A percentile compares a stretch with the other conserved stretches of the same genome.
Conservation (phyloP, 2,797 vertebrate species). For the Neoniphon sammara region DNA sequence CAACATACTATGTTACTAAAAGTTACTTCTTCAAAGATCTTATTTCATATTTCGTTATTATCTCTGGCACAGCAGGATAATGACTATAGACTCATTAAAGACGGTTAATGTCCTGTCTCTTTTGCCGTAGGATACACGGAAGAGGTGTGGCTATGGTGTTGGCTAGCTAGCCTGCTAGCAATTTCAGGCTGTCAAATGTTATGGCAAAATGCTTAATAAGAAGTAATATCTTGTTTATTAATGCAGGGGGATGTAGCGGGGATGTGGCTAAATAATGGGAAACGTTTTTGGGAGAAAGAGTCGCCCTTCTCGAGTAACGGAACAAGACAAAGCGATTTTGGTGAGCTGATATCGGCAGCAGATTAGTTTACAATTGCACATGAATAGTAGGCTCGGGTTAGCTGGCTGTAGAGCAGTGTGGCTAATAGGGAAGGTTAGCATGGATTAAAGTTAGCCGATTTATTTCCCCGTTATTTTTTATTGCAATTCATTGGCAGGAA, state of each 20-base stretch:
- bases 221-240: constrained; percentile 34
- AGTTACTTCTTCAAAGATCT: too few species aligned
- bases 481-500: background rate
- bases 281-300: constrained; percentile 91
- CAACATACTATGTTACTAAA: too few species aligned
- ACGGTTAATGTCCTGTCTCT: constrained; percentile 25
- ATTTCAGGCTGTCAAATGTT: constrained; percentile 24
- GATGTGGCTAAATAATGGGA: constrained; percentile 88
- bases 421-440: background rate
- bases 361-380: constrained; percentile 40
- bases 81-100: too few species aligned
- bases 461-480: too few species aligned
- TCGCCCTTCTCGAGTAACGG: constrained; percentile 89
- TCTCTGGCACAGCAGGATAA: too few species aligned
- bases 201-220: constrained; percentile 31
- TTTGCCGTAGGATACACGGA: constrained; percentile 65
- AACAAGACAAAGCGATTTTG: constrained; percentile 91
- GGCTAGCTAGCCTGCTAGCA: constrained; percentile 50
- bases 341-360: constrained; percentile 77
- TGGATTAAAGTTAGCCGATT: background rate
- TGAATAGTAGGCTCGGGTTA: background rate
- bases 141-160: constrained; percentile 29
- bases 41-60: too few species aligned
- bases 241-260: constrained; percentile 59
- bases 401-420: background rate